phyloP scores from a whole-genome alignment of 2,888 invertebrate species.

The Phengaris arion region DNA sequence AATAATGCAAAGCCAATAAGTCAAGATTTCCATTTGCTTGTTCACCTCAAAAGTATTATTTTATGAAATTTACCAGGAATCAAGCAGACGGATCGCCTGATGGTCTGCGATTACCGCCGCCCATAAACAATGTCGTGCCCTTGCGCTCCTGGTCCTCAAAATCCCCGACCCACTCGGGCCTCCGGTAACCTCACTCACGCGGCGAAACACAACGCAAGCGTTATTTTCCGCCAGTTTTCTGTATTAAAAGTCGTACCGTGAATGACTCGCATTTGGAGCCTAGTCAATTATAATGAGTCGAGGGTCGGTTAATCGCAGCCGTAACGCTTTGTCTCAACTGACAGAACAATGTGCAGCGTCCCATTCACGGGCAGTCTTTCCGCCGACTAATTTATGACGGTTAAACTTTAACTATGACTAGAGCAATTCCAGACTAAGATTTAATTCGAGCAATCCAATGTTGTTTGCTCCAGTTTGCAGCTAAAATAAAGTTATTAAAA shows the following conservation, averaged over 20 bases:
- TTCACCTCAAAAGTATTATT: no score
- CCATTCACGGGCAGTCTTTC: constrained; percentile 55
- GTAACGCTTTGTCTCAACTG: constrained; percentile 64
- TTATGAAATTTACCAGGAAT: no score
- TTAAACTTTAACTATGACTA: constrained; percentile 41
- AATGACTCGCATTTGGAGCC: constrained; percentile 39
- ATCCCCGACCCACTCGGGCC: no score
- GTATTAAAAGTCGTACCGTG: constrained; percentile 30
- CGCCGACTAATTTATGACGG: constrained; percentile 53
- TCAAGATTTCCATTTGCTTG: no score
- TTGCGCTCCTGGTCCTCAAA: no score
- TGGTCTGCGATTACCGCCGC: no score
- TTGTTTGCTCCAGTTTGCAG: constrained; percentile 16
- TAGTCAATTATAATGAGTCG: constrained; percentile 64
- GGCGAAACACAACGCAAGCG: no score
- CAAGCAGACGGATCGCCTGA: no score
- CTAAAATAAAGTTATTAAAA: not conserved
- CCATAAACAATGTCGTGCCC: no score
- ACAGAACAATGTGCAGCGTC: constrained; percentile 62
- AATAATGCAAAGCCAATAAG: no score
- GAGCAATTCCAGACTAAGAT: not conserved
- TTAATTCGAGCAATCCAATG: constrained; percentile 2
- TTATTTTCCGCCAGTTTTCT: no score
- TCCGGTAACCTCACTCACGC: no score
- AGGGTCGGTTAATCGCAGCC: constrained; percentile 56